Conservation (phyloP, 2,888 invertebrate species). For the Griposia aprilina region DNA sequence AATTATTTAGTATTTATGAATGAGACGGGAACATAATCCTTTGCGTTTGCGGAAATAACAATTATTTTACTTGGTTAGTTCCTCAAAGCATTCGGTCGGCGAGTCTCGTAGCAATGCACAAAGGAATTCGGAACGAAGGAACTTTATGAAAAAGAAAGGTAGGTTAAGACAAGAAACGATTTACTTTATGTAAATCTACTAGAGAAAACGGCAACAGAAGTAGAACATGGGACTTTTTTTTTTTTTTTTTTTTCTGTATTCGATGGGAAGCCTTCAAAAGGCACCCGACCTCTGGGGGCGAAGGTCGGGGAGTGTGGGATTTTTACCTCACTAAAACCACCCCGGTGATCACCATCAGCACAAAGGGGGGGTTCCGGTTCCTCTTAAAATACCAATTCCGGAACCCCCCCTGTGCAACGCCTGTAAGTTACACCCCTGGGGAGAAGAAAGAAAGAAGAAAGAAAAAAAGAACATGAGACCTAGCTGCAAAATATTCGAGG, state of each 20-base stretch:
- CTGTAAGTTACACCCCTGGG: no score
- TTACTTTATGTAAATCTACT: constrained; percentile 36
- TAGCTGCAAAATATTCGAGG: constrained; percentile 28
- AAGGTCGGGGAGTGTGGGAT: no score
- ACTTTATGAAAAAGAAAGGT: constrained; percentile 41
- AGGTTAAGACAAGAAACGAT: constrained; percentile 16
- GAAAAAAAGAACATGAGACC: constrained; percentile 49
- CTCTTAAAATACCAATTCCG: no score
- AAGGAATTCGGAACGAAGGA: constrained; percentile 31
- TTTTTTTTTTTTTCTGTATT: no score
- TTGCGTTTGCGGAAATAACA: constrained; percentile 20
- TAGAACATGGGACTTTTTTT: constrained; percentile 46
- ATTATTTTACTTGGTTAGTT: constrained; percentile 18
- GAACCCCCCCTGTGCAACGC: no score
- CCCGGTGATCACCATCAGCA: no score
- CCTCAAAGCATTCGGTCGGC: constrained; percentile 18
- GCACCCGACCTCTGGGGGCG: no score
- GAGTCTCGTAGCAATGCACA: constrained; percentile 20
- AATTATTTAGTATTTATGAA: constrained; percentile 39
- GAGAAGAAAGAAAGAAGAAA: no score
- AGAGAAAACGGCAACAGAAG: constrained; percentile 17
- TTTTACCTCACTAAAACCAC: no score
- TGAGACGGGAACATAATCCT: constrained; percentile 13
- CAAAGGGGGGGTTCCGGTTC: no score
- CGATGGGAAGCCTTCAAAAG: no score